Base-by-base conservation (phyloP, 1,140 invertebrate genomes). In the Lordiphosa clarofinis region DNA sequence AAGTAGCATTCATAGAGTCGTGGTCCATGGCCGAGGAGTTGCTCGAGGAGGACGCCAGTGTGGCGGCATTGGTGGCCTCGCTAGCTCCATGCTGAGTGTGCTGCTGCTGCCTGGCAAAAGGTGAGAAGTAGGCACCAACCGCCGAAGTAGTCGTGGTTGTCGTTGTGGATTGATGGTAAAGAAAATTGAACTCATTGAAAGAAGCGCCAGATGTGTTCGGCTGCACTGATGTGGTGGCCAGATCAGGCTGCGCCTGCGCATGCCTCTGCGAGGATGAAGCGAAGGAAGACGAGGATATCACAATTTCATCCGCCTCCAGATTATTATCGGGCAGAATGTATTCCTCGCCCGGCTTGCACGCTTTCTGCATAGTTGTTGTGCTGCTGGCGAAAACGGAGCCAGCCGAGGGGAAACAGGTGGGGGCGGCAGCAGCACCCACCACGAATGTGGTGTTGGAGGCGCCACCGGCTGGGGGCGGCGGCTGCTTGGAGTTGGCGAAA, bases 281-380 rank as follows among this genome's bases (percentile, higher is more conserved):
- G 54, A 56, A 88, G 61, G 86, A 86, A 55, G 86, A 86, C 53
- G 86, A 86, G 21, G 81, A 84, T 76, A 87, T 81, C 56, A 86
- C 86, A 72, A 84, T 76, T 67, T 88, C 86, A 52, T 86, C 71
- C 61, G 81, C 74, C 31, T 86, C 73, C 55, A 87, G 44, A 47
- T 79, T 75, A 31, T 84, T 61, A 56, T 81, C 78, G 12, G 81
- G 81, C 60, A 86, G 59, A 37, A 87, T 87, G 42, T 86, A 87
- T 36, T 87, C 84, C 1, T 87, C 84, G 48, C 61, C 67, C 35
- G 73, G 59, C 28, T 60, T 73, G 4, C 7, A 21, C 7, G 35
- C 33, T 39, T 44, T 56, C 39, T 33, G 47, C 4, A 19, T 40
- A 10, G 35, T 42, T 59, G 60, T 36, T 36, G 38, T 55, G 49